A percentile compares a stretch with the other conserved stretches of the same genome.
Evolutionary conservation across 2,888 invertebrate species (phyloP).

Genomic region (Drosophila testacea): DNA sequence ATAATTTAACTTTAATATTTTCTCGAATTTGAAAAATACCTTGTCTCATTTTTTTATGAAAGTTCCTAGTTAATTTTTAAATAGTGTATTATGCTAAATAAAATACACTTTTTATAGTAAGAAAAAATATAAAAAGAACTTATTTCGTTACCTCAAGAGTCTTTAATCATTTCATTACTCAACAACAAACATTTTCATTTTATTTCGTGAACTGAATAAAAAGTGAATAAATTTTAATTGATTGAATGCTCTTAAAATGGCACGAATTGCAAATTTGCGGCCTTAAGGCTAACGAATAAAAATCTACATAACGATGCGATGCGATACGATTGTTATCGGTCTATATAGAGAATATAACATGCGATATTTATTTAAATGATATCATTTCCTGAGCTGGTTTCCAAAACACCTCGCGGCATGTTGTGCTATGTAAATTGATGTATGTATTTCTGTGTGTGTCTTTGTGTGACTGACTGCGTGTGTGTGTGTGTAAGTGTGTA

Average conservation of each 20-base stretch:
- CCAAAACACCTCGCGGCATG: constrained; percentile 53
- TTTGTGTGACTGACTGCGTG: not conserved
- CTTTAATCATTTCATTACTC: constrained; percentile 1
- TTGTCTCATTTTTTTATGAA: too few species aligned
- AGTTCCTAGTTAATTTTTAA: too few species aligned
- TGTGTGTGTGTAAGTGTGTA: constrained; percentile 1
- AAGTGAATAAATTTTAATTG: constrained; percentile 46
- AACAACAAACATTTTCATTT: constrained; percentile 4
- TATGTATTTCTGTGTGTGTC: not conserved
- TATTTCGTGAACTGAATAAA: constrained; percentile 12
- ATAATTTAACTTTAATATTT: too few species aligned
- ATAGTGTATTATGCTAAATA: too few species aligned
- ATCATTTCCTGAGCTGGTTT: constrained; percentile 65
- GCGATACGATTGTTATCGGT: constrained; percentile 49
- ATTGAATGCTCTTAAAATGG: constrained; percentile 31
- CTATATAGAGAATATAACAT: constrained; percentile 47
- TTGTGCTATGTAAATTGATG: constrained; percentile 63
- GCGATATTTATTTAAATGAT: constrained; percentile 69
- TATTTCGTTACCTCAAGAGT: not conserved
- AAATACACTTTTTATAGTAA: not conserved
- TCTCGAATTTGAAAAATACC: too few species aligned
- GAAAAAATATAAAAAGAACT: not conserved
- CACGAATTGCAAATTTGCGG: constrained; percentile 37
- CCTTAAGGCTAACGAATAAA: constrained; percentile 36
- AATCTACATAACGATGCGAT: constrained; percentile 43